phyloP scores from a whole-genome alignment of 2,888 invertebrate species.

The Zhuqinia jingwanae region DNA sequence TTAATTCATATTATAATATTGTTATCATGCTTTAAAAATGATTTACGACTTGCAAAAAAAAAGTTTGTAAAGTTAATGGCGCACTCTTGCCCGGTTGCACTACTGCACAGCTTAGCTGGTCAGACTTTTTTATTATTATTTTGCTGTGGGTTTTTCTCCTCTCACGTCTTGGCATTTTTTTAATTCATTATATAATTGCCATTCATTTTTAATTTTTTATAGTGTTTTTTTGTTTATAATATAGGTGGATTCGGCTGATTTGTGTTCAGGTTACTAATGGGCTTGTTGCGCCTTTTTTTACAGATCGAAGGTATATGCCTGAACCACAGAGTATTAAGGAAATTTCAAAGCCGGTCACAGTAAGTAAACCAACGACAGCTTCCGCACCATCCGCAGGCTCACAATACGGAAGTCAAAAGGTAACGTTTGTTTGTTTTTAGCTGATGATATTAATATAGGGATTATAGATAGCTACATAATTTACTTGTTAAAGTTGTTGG shows the following conservation, averaged over 20 bases:
- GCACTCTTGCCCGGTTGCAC: background rate
- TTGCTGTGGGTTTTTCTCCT: constrained; percentile 9
- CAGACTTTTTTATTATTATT: constrained; percentile 17
- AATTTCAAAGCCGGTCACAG: constrained; percentile 85
- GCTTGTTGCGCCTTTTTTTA: constrained; percentile 48
- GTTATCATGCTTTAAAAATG: constrained; percentile 27
- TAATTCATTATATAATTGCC: background rate
- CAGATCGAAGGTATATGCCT: constrained; percentile 90
- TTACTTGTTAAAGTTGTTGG: no score
- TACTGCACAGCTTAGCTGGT: constrained; percentile 6
- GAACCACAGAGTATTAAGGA: constrained; percentile 91
- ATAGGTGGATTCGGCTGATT: background rate
- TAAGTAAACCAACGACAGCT: constrained; percentile 84
- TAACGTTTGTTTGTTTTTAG: no score
- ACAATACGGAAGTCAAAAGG: constrained; percentile 79
- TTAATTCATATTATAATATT: constrained; percentile 1
- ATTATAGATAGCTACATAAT: no score
- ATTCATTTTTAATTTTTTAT: constrained; percentile 5
- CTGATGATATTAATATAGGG: background rate
- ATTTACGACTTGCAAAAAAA: background rate
- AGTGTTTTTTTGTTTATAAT: no score
- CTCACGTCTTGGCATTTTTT: constrained; percentile 20
- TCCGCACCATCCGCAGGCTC: constrained; percentile 81
- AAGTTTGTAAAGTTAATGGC: constrained; percentile 32
- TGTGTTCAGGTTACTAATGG: background rate